Conservation (phyloP, 2,888 invertebrate species). For the Barypeithes pellucidus region DNA sequence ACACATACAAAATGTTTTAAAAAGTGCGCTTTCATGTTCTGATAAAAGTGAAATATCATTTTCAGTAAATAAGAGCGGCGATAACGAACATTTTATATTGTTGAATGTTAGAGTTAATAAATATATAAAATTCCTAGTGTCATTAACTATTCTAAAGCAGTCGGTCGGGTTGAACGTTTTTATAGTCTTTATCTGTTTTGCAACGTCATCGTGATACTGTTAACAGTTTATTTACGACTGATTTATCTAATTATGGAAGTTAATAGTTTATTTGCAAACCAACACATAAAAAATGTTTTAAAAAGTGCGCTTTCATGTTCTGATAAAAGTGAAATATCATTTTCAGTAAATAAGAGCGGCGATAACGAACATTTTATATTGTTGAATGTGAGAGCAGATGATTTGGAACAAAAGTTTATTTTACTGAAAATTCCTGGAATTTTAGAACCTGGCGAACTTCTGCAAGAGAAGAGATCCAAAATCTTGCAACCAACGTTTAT, state of each 20-base stretch:
- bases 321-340: background rate
- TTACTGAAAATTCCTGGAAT: background rate
- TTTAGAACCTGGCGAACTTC: background rate
- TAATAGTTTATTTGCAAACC: background rate
- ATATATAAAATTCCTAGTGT: too few relatives aligned
- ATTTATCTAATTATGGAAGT: background rate
- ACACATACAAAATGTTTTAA: background rate
- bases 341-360: background rate
- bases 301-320: background rate
- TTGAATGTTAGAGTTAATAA: constrained; percentile 8
- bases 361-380: background rate
- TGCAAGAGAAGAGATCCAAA: background rate
- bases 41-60: background rate
- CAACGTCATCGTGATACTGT: too few relatives aligned
- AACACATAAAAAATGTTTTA: background rate
- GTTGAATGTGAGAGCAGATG: background rate
- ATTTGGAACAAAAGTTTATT: background rate
- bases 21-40: background rate
- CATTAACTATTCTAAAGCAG: too few relatives aligned
- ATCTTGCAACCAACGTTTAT: constrained; percentile 2
- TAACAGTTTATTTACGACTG: background rate
- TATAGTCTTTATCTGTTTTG: too few relatives aligned
- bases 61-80: background rate
- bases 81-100: background rate
- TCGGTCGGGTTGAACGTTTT: too few relatives aligned